Conservation (phyloP, 2,888 invertebrate genomes). For the Caenorhabditis sinica region DNA sequence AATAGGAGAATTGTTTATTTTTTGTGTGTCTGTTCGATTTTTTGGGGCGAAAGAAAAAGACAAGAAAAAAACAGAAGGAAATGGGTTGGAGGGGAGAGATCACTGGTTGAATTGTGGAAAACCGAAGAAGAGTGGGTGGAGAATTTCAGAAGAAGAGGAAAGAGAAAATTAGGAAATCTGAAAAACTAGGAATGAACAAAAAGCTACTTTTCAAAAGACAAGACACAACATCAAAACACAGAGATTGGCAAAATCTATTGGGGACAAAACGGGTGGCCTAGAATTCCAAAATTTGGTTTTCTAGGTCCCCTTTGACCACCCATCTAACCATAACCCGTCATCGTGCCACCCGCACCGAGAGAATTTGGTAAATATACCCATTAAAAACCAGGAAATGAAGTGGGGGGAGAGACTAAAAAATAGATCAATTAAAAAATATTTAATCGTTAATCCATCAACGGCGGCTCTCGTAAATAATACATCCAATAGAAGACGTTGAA, state of each 20-base stretch:
- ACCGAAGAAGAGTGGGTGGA: no score
- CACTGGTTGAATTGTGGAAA: neutral
- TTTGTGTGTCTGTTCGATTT: neutral
- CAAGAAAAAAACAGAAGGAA: slow-evolving; percentile 23
- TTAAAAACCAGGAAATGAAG: slow-evolving; percentile 21
- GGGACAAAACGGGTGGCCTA: neutral
- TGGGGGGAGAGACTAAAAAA: neutral
- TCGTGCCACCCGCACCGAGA: slow-evolving; percentile 13
- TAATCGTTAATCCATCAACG: slow-evolving; percentile 36
- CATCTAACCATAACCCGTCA: neutral
- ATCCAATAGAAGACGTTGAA: slow-evolving; percentile 80
- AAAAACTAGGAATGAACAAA: neutral
- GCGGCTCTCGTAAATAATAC: slow-evolving; percentile 75
- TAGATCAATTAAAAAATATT: slow-evolving; percentile 11
- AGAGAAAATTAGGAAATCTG: neutral
- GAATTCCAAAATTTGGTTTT: neutral
- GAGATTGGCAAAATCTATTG: neutral
- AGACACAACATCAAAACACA: neutral
- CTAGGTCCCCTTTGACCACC: neutral
- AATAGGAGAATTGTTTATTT: slow-evolving; percentile 3
- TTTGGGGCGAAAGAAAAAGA: no score
- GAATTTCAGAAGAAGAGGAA: neutral
- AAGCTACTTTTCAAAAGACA: neutral
- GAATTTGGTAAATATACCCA: slow-evolving; percentile 13
- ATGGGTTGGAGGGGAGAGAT: neutral